Base-by-base conservation (phyloP, 2,888 invertebrate genomes). In the Leptopilina drosophilae region DNA sequence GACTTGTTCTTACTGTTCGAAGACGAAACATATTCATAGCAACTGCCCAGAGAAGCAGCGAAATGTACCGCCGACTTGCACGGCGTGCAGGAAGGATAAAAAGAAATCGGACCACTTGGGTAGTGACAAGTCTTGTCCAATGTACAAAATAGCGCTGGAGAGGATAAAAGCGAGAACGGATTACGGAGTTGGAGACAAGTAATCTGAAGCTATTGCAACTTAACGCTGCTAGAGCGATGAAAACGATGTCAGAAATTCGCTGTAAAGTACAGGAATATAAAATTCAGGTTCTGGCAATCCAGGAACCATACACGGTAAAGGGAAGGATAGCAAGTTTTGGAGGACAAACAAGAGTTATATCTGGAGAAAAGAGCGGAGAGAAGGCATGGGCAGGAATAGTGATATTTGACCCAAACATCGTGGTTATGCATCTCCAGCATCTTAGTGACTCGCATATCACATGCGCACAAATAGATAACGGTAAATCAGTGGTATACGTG, bases 1-100 rank as follows among this genome's bases (percentile, higher is more conserved):
- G 20, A n/a, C 53, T 0, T 84, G 83, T 53, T 59, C 77, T 0
- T 81, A 83, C 67, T 83, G 81, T 20, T 33, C 69, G 0, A 1
- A 12, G 0, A 0, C 0, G 0, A 80, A 77, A 0, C 82, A 82
- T 14, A 40, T 0, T 0, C 56, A 42, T 15, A 15, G 49, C 6
- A 42, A 66, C 8, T 82, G 82, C 40, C 40, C 12, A n/a, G n/a
- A 14, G 5, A 59, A 59, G 4, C 5, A 14, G 7, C 5, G 6
- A n/a, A 59, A n/a, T 12, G 15, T 1, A 7, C 4, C 56, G 1
- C 56, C 9, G 7, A 15, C 15, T 2, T 59, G 59, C 7, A 0
- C n/a, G 14, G 1, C 59, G 0, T 59, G 0, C 65, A 49, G 6
- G 12, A 3, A 2, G 20, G 12, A 1, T 26, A 66, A 20, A 2